Percentiles rank a stretch among this genome's conserved stretches.
Evolutionary conservation across 2,888 invertebrate genomes (phyloP).

Genomic region (Euplexia lucipara): DNA sequence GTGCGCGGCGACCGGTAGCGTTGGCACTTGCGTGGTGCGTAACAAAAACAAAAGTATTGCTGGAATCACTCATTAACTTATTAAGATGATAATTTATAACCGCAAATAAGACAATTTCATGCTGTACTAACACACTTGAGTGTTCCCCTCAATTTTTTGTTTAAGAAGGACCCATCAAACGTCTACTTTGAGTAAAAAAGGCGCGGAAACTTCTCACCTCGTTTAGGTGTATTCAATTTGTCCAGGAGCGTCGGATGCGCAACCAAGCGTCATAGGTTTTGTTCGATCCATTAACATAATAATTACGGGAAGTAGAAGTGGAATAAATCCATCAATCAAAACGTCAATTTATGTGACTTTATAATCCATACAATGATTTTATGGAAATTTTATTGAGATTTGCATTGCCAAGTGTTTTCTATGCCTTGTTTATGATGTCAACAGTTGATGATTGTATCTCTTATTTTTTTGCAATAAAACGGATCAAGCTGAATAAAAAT

Average conservation of each 20-base stretch:
- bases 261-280: slow-evolving; percentile 63
- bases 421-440: slow-evolving; percentile 51
- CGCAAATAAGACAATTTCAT: slow-evolving; percentile 83
- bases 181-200: slow-evolving; percentile 55
- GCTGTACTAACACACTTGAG: slow-evolving; percentile 73
- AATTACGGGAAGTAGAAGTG: slow-evolving; percentile 68
- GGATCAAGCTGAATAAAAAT: neutral
- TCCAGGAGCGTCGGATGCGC: slow-evolving; percentile 60
- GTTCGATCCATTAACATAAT: slow-evolving; percentile 64
- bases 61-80: slow-evolving; percentile 89
- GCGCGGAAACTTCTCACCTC: slow-evolving; percentile 59
- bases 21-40: slow-evolving; percentile 76
- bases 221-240: slow-evolving; percentile 67
- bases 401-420: slow-evolving; percentile 49
- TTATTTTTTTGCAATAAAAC: slow-evolving; percentile 9
- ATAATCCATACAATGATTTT: slow-evolving; percentile 64
- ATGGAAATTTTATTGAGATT: slow-evolving; percentile 63
- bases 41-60: slow-evolving; percentile 86
- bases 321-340: slow-evolving; percentile 72
- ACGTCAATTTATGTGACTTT: slow-evolving; percentile 62
- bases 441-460: slow-evolving; percentile 15
- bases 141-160: slow-evolving; percentile 69
- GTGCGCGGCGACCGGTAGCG: slow-evolving; percentile 76
- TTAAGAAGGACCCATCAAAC: slow-evolving; percentile 53
- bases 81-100: slow-evolving; percentile 90